Evolutionary conservation across 1,140 invertebrate genomes (phyloP).

Genomic region (Protaetia brevitarsis): DNA sequence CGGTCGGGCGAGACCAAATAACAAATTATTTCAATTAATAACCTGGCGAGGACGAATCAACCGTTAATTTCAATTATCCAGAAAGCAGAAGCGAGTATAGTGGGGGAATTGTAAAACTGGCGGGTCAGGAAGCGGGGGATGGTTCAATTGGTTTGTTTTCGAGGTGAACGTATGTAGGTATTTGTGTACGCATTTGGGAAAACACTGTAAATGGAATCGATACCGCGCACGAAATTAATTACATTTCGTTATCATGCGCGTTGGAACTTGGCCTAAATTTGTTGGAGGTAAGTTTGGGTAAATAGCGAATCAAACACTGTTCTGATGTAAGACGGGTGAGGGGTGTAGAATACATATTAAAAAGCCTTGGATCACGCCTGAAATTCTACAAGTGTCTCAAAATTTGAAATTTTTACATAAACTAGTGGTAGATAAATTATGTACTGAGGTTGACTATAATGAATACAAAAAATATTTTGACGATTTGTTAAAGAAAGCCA

Average conservation of each 20-base stretch:
- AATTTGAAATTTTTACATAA: too few relatives aligned
- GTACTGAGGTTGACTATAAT: too few relatives aligned
- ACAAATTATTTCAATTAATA: constrained; percentile 11
- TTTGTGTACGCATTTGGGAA: too few relatives aligned
- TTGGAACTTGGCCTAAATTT: neutral
- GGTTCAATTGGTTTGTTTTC: neutral
- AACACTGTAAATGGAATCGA: neutral
- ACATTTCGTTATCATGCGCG: neutral
- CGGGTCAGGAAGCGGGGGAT: neutral
- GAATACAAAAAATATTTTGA: too few relatives aligned
- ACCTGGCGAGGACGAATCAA: neutral
- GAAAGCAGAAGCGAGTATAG: neutral
- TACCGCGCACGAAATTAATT: neutral
- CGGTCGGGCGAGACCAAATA: neutral
- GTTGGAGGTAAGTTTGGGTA: too few relatives aligned
- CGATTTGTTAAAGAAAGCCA: too few relatives aligned
- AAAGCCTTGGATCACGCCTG: too few relatives aligned
- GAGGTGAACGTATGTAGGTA: neutral
- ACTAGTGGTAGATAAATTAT: too few relatives aligned
- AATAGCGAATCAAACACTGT: too few relatives aligned
- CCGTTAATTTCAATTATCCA: constrained; percentile 10
- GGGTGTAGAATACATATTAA: too few relatives aligned
- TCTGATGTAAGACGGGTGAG: too few relatives aligned
- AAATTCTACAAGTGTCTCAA: too few relatives aligned
- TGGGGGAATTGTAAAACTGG: neutral